A percentile compares a stretch with the other conserved stretches of the same genome.
Conservation (phyloP, 2,113 vertebrate genomes). For the Strigops habroptila region DNA sequence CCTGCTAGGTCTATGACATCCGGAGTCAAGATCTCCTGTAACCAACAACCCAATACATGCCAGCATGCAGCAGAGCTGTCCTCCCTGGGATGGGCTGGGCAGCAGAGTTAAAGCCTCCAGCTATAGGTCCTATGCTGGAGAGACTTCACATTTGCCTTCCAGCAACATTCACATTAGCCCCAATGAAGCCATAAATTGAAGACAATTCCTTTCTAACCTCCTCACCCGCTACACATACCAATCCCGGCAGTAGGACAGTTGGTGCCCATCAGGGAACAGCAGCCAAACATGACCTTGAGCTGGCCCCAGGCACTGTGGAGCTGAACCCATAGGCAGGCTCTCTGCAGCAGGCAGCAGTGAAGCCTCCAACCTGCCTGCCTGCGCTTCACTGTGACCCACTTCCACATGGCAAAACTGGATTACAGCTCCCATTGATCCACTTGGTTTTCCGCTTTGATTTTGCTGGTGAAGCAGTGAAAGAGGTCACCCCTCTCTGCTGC, state of each 20-base stretch:
- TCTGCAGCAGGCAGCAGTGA: neutral
- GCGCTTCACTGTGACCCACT: neutral
- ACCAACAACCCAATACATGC: neutral
- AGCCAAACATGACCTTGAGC: neutral
- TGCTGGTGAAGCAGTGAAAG: neutral
- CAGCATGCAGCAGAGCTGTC: neutral
- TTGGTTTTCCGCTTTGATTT: neutral
- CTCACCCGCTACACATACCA: neutral
- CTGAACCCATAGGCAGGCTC: neutral
- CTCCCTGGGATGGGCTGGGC: neutral
- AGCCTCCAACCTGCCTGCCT: neutral
- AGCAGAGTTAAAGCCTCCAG: neutral
- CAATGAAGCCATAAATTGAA: fast-evolving
- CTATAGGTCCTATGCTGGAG: neutral
- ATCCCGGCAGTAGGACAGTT: fast-evolving
- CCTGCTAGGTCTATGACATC: neutral
- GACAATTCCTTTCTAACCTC: neutral
- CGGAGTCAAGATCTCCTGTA: neutral
- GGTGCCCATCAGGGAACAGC: neutral
- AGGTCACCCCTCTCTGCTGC: neutral
- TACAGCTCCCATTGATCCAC: conserved; percentile 7
- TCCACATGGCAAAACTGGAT: neutral
- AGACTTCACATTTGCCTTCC: neutral
- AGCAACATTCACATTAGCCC: neutral
- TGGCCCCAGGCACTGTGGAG: fast-evolving